Evolutionary conservation across 2,113 vertebrate genomes (phyloP).

Genomic region (Herpetotheres cachinnans): DNA sequence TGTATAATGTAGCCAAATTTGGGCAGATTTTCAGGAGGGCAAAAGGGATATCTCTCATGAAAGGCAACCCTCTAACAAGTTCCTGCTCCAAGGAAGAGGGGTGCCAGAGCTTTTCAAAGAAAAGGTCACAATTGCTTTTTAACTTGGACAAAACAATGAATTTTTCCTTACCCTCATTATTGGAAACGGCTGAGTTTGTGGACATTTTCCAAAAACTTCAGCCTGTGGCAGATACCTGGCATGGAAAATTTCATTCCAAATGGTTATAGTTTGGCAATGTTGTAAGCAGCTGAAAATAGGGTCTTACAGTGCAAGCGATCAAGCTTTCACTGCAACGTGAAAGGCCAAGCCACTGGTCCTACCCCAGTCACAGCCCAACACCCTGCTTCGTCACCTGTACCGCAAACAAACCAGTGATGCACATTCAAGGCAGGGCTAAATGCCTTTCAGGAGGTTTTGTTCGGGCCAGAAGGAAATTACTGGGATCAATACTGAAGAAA

Average conservation of each 20-base stretch:
- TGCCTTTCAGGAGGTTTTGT: rapidly evolving
- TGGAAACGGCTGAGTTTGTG: constrained; percentile 47
- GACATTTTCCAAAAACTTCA: constrained; percentile 43
- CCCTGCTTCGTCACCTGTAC: background rate
- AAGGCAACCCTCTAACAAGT: background rate
- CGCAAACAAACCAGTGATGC: background rate
- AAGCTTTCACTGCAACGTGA: background rate
- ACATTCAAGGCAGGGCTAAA: background rate
- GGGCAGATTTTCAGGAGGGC: background rate
- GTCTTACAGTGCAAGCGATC: background rate
- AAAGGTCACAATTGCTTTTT: constrained; percentile 50
- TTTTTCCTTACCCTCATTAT: constrained; percentile 62
- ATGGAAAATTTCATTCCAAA: constrained; percentile 62
- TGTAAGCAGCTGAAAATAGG: background rate
- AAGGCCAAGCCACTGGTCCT: background rate
- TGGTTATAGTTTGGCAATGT: background rate
- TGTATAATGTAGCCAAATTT: background rate
- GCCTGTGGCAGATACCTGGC: constrained; percentile 61
- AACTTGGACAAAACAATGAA: constrained; percentile 58
- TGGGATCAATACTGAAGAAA: background rate
- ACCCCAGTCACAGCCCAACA: background rate
- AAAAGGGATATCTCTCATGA: constrained; percentile 2
- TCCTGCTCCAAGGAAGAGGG: background rate
- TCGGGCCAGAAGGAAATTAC: background rate
- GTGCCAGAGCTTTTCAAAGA: constrained; percentile 47